Evolutionary conservation across 2,888 invertebrate species (phyloP).

Genomic region (Griposia aprilina): DNA sequence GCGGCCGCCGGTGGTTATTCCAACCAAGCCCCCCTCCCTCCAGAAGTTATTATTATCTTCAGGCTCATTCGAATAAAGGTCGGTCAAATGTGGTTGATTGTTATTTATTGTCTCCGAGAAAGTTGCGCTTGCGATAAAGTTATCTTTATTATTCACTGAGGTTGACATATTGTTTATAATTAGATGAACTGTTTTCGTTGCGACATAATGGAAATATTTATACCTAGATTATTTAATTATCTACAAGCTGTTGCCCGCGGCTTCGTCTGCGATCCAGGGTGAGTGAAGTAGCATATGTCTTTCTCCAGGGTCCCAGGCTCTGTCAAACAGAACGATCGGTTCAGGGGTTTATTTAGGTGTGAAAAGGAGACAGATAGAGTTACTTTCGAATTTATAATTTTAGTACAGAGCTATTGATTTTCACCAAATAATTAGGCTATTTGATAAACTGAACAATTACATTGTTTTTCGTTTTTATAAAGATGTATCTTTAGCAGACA

Average conservation of each 20-base stretch:
- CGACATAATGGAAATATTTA: background rate
- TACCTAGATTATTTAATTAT: background rate
- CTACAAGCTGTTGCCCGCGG: background rate
- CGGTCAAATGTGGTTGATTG: slow-evolving; percentile 61
- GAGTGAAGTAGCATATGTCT: background rate
- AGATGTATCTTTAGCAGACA: background rate
- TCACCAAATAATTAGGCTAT: background rate
- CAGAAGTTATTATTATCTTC: too few relatives aligned
- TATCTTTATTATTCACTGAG: slow-evolving; percentile 49
- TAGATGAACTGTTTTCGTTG: slow-evolving; percentile 31
- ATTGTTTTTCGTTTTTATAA: background rate
- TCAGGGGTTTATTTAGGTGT: background rate
- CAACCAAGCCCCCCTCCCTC: too few relatives aligned
- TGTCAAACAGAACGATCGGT: background rate
- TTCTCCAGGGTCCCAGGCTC: too few relatives aligned
- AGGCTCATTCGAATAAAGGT: slow-evolving; percentile 54
- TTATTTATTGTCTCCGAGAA: slow-evolving; percentile 61
- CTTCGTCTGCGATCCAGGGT: background rate
- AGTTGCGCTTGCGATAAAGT: slow-evolving; percentile 67
- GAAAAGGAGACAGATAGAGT: background rate
- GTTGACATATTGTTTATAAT: slow-evolving; percentile 43
- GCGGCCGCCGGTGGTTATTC: too few relatives aligned
- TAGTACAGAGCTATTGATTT: background rate
- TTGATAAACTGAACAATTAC: background rate
- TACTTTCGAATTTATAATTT: background rate